Evolutionary conservation across 2,797 vertebrate genomes (phyloP), one percentile per base, ranked within the genome.

Genomic region (Micropoecilia bifurca): DNA sequence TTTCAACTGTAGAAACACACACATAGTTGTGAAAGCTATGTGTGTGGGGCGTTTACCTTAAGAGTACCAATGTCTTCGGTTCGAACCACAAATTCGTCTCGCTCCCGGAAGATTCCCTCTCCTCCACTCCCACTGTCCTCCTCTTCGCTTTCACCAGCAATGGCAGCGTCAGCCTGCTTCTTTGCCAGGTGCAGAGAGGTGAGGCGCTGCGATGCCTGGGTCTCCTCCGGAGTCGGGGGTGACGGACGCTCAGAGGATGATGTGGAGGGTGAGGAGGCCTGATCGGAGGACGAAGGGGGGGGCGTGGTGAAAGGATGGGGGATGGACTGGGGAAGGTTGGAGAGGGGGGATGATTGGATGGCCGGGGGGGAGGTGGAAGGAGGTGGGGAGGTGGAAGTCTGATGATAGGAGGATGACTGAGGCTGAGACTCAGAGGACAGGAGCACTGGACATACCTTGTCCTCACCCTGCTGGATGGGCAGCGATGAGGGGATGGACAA

Each of bases 21-120:
- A 39, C 39, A 39, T 6, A 39, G 39, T 4, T 39, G 39, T 74
- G 6, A 22, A 45, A 20, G 46, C 12, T 46, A 46, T 43, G 50
- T 8, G 50, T 59, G 25, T 12, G 25, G 12, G 45, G 46, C 3
- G 8, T 82, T 84, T 83, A 98, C 97, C 96, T 97, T 98, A 33
- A 98, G 96, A 3, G 96, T 96, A 6, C 96, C 96, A 4, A 98
- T 96, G 92, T 98, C 97, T 83, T 98, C 97, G 0, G 96, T 96
- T 0, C 97, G 96, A 78, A 98, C 97, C 81, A 98, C 97, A 76
- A 98, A 98, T 90, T 98, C 97, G 1, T 98, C 97, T 0, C 97
- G 93, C 80, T 98, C 97, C 0, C 97, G 95, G 87, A 97, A 98
- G 90, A 98, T 98, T 25, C 97, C 97, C 85, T 97, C 97, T 0